A percentile compares a stretch with the other conserved stretches of the same genome.
Conservation (phyloP, 2,797 vertebrate genomes). For the Pseudochromis fuscus region DNA sequence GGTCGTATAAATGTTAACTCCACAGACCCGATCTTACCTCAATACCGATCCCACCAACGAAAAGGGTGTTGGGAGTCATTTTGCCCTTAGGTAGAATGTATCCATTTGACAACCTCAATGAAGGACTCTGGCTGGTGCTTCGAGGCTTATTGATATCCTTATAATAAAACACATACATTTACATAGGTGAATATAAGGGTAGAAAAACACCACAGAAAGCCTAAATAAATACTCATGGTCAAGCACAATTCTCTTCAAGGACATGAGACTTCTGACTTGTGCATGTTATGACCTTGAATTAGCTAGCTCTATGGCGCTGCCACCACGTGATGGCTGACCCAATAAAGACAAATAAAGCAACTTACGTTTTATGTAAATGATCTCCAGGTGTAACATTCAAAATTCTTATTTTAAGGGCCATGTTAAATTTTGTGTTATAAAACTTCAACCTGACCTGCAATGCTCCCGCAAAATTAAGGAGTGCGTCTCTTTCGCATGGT, state of each 20-base stretch:
- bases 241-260: neutral
- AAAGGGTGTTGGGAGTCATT: conserved; percentile 94
- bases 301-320: neutral
- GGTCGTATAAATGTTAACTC: neutral
- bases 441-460: too few species aligned
- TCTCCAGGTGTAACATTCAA: too few species aligned
- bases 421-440: too few species aligned
- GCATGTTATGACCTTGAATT: neutral
- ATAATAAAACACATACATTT: neutral
- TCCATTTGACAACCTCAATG: conserved; percentile 87
- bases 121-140: conserved; percentile 63
- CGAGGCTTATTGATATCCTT: conserved; percentile 81
- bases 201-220: neutral
- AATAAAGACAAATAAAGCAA: neutral
- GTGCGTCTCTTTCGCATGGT: too few species aligned
- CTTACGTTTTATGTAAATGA: too few species aligned
- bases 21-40: conserved; percentile 82
- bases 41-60: conserved; percentile 95
- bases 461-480: too few species aligned
- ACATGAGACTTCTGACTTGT: neutral
- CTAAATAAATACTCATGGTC: neutral
- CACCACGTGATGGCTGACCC: neutral
- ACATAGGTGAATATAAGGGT: neutral
- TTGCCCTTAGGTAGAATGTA: conserved; percentile 95
- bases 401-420: too few species aligned